These are phyloP conservation scores for Platycnemis pennipes DNA, from an alignment of 2,888 invertebrate genomes.

Conservation along the genomic window DNA sequence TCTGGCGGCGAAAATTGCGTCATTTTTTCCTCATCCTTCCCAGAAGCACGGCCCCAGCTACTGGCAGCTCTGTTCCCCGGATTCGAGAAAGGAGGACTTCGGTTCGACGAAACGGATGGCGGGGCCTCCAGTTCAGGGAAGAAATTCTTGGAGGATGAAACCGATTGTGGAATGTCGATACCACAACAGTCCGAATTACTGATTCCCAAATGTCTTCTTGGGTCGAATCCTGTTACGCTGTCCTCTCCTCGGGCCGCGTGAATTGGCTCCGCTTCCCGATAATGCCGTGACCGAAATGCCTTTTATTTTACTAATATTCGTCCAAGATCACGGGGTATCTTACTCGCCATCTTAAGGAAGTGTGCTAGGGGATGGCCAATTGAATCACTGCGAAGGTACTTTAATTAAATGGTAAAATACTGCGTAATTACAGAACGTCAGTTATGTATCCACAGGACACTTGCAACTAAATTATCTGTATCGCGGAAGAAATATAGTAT, in stretches of 20 bases:
- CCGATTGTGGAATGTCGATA: background rate
- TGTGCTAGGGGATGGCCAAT: too few relatives aligned
- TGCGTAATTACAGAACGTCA: too few relatives aligned
- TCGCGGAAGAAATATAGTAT: too few relatives aligned
- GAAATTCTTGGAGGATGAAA: background rate
- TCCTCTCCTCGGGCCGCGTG: background rate
- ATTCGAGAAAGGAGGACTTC: background rate
- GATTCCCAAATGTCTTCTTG: background rate
- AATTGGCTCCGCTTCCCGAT: background rate
- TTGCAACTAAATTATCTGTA: too few relatives aligned
- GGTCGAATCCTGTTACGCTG: background rate
- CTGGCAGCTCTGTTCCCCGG: background rate
- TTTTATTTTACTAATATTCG: background rate
- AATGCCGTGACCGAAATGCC: background rate
- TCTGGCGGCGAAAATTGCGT: background rate
- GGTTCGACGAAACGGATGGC: background rate
- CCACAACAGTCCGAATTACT: background rate
- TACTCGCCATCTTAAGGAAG: too few relatives aligned
- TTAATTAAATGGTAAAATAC: too few relatives aligned
- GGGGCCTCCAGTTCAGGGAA: background rate
- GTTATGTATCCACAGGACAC: too few relatives aligned
- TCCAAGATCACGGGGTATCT: too few relatives aligned
- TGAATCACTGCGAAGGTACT: too few relatives aligned
- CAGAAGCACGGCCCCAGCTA: background rate
- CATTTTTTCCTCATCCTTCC: constrained; percentile 11